Evolutionary conservation across 2,113 vertebrate species (phyloP).

Genomic region (Hippocampus barbouri): DNA sequence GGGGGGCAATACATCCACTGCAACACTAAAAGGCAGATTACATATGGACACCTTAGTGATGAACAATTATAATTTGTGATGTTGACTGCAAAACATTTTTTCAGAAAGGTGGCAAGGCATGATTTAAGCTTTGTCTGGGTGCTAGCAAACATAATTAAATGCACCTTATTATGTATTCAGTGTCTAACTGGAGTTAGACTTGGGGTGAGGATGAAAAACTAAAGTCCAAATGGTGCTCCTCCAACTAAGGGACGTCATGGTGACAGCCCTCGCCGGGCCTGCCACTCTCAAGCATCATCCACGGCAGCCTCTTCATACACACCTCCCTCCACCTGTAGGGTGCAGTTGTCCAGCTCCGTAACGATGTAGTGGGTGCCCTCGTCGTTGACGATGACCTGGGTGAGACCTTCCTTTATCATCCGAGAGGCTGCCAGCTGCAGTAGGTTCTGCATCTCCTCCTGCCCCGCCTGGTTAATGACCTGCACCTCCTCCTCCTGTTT

Average conservation of each 20-base stretch:
- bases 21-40: constrained; percentile 2
- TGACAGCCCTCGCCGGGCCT: constrained; percentile 38
- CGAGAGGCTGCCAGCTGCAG: constrained; percentile 89
- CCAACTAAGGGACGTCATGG: background rate
- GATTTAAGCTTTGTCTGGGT: constrained; percentile 13
- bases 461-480: constrained; percentile 69
- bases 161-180: constrained; percentile 1
- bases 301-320: constrained; percentile 68
- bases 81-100: constrained; percentile 23
- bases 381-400: constrained; percentile 90
- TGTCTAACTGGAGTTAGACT: constrained; percentile 44
- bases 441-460: constrained; percentile 84
- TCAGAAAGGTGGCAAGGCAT: constrained; percentile 10
- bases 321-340: constrained; percentile 73
- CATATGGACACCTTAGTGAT: background rate
- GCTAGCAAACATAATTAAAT: constrained; percentile 15
- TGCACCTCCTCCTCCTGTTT: constrained; percentile 67
- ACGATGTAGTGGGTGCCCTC: constrained; percentile 96
- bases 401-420: constrained; percentile 88
- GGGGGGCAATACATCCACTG: background rate
- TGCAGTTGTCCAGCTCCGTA: constrained; percentile 83
- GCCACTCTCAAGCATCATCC: constrained; percentile 16
- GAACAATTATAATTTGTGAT: constrained; percentile 11
- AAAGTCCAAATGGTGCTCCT: constrained; percentile 3
- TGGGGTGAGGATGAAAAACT: background rate